These are phyloP conservation scores for Coilia nasus DNA, from an alignment of 2,797 vertebrate genomes.

Conservation along the genomic window DNA sequence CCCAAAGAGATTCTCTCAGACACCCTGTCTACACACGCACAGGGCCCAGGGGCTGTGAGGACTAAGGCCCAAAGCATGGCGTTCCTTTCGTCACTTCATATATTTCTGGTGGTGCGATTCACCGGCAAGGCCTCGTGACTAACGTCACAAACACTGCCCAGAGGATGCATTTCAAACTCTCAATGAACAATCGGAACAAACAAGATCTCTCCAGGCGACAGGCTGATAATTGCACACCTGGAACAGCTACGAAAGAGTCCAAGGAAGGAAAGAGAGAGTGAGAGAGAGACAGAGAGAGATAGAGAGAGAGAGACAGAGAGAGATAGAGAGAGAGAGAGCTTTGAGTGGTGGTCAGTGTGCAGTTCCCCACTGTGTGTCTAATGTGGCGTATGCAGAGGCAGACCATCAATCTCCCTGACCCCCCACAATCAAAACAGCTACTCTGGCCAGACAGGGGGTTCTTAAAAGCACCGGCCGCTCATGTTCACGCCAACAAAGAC, in stretches of 20 bases:
- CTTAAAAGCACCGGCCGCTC: background rate
- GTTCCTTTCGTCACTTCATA: background rate
- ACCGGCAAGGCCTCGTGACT: background rate
- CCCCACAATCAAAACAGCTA: background rate
- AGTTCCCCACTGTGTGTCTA: constrained; percentile 10
- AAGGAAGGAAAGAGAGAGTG: background rate
- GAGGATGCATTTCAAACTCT: background rate
- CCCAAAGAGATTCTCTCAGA: constrained; percentile 18
- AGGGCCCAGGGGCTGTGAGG: background rate
- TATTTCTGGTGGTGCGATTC: constrained; percentile 21
- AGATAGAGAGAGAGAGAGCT: background rate
- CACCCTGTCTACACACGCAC: constrained; percentile 19
- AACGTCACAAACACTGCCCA: background rate
- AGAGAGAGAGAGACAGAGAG: constrained; percentile 8
- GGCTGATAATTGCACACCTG: constrained; percentile 10
- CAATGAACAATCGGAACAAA: background rate
- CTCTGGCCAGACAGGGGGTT: background rate
- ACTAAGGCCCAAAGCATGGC: background rate
- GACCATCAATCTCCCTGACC: constrained; percentile 14
- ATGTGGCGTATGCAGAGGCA: background rate
- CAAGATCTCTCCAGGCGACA: background rate
- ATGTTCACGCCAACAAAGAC: no score
- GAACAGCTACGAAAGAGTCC: background rate
- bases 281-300: background rate
- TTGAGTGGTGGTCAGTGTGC: background rate